Evolutionary conservation across 1,140 invertebrate genomes (phyloP).

Genomic region (Aphelenchoides avenae): DNA sequence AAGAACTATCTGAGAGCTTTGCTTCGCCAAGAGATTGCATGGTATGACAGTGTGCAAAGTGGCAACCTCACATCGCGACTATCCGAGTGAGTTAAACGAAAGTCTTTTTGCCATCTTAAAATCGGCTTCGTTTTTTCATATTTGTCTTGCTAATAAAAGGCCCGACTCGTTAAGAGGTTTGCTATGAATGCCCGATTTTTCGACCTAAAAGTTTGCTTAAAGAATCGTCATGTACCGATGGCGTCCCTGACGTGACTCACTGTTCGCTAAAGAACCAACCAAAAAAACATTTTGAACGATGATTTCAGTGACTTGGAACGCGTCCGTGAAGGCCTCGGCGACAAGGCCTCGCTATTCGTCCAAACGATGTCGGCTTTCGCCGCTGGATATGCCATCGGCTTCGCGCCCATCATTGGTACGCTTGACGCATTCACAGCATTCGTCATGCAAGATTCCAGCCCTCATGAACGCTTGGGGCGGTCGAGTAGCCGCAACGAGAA

Average conservation of each 20-base stretch:
- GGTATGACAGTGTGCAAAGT: conserved; percentile 81
- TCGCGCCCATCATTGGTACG: conserved; percentile 55
- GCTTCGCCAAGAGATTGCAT: conserved; percentile 79
- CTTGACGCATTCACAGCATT: conserved; percentile 55
- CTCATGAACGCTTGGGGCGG: conserved; percentile 57
- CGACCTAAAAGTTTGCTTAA: too few species aligned
- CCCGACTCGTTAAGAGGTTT: too few species aligned
- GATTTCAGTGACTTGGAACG: conserved; percentile 78
- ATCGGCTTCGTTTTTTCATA: conserved; percentile 2
- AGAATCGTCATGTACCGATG: too few species aligned
- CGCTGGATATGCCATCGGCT: conserved; percentile 56
- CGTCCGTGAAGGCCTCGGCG: conserved; percentile 81
- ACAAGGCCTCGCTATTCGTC: conserved; percentile 76
- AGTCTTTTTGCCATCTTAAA: conserved; percentile 2
- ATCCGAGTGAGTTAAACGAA: conserved; percentile 74
- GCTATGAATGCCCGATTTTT: too few species aligned
- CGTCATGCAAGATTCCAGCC: too few species aligned
- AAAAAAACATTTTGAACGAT: too few species aligned
- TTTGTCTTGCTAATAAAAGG: too few species aligned
- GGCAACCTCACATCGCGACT: conserved; percentile 82
- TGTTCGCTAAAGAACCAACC: too few species aligned
- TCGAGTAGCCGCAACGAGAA: conserved; percentile 54
- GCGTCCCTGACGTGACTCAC: too few species aligned
- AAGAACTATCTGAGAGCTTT: conserved; percentile 72
- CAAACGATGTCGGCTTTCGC: conserved; percentile 67